phyloP scores from a whole-genome alignment of 2,797 vertebrate species.

The Cryptoblepharus egeriae region DNA sequence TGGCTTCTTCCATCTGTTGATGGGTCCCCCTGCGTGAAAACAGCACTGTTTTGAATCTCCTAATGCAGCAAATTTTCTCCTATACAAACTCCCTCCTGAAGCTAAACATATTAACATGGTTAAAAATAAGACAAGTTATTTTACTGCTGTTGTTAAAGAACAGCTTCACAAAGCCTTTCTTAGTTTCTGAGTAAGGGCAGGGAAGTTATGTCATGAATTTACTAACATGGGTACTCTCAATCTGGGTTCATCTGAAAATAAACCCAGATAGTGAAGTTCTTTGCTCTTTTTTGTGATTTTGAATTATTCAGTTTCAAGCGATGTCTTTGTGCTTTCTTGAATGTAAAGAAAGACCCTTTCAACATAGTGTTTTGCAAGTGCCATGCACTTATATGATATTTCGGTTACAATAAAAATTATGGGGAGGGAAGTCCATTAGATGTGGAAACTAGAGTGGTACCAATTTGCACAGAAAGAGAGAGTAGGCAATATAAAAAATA shows the following conservation, averaged over 20 bases:
- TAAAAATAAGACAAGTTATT: neutral
- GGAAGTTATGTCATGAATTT: neutral
- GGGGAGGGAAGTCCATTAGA: conserved; percentile 46
- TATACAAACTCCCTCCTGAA: neutral
- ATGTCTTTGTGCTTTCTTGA: conserved; percentile 10
- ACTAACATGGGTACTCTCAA: no score
- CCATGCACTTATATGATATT: conserved; percentile 1
- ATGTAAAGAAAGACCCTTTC: conserved; percentile 7
- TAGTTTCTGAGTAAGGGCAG: neutral
- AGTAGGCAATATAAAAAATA: conserved; percentile 43
- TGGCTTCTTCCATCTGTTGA: no score
- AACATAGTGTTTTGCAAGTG: neutral
- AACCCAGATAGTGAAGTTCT: neutral
- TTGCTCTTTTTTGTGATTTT: neutral
- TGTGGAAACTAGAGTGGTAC: conserved; percentile 36
- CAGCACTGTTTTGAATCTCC: neutral
- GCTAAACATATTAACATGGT: neutral
- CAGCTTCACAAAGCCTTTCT: neutral
- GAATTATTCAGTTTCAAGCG: neutral
- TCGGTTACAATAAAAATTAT: neutral
- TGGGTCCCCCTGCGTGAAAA: no score
- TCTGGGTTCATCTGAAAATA: neutral
- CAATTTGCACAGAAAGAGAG: neutral
- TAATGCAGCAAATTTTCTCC: neutral
- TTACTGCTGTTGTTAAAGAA: neutral